Evolutionary conservation across 2,113 vertebrate species (phyloP).

Genomic region (Larimichthys polyactis): DNA sequence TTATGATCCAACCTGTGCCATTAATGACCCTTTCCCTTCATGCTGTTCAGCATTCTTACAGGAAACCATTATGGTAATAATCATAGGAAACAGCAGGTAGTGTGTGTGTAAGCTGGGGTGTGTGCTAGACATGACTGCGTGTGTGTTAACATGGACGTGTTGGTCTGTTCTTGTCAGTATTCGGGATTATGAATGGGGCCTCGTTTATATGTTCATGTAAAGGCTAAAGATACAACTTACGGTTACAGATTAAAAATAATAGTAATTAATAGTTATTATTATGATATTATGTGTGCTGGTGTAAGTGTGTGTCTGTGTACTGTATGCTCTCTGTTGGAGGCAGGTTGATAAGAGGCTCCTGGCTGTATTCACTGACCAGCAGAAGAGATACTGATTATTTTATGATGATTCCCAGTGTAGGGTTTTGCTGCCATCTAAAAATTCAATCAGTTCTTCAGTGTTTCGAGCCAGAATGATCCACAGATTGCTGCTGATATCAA

Average conservation of each 20-base stretch:
- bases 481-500: not conserved
- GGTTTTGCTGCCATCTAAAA: not conserved
- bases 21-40: constrained; percentile 49
- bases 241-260: not conserved
- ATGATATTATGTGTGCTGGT: not conserved
- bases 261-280: constrained; percentile 6
- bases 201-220: constrained; percentile 33
- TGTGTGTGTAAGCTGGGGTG: not conserved
- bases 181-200: constrained; percentile 48
- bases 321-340: not conserved
- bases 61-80: constrained; percentile 67
- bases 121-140: not conserved
- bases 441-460: not conserved
- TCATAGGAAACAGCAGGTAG: constrained; percentile 32
- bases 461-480: not conserved
- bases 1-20: constrained; percentile 44
- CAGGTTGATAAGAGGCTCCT: constrained; percentile 10
- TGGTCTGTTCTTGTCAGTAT: constrained; percentile 13
- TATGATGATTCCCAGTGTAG: not conserved
- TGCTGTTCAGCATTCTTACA: constrained; percentile 43
- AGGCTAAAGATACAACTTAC: constrained; percentile 20
- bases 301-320: not conserved
- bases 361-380: constrained; percentile 36
- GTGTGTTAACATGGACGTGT: not conserved
- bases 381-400: constrained; percentile 18